Percentiles rank a stretch among this genome's conserved stretches.
phyloP scores from a whole-genome alignment of 2,888 invertebrate genomes.

The Epinotia nisella region DNA sequence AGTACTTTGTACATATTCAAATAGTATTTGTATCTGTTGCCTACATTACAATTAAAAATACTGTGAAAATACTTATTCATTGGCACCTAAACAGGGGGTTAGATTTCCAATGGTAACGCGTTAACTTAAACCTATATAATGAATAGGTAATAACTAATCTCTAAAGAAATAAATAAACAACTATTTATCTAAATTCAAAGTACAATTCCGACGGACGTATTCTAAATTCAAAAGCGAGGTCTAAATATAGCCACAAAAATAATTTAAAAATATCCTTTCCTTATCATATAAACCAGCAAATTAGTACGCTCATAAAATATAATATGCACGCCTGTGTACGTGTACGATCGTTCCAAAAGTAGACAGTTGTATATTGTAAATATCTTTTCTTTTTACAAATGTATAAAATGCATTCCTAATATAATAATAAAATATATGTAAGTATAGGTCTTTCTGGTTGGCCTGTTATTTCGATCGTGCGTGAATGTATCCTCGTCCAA shows the following conservation, averaged over 20 bases:
- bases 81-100: conserved; percentile 25
- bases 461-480: not conserved
- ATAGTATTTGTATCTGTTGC: conserved; percentile 15
- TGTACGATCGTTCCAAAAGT: conserved; percentile 2
- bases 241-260: conserved; percentile 16
- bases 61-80: conserved; percentile 40
- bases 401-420: not conserved
- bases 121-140: conserved; percentile 19
- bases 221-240: conserved; percentile 33
- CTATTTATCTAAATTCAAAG: not conserved
- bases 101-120: conserved; percentile 19
- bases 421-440: not conserved
- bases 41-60: conserved; percentile 41
- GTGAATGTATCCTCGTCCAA: not conserved
- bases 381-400: conserved; percentile 5
- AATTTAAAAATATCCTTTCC: conserved; percentile 6
- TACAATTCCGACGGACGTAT: conserved; percentile 2
- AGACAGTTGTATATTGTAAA: not conserved
- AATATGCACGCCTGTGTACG: not conserved
- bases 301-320: not conserved
- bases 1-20: conserved; percentile 41
- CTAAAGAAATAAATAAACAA: conserved; percentile 38
- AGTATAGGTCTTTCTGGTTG: not conserved
- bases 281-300: conserved; percentile 3
- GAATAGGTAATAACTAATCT: conserved; percentile 7